A percentile compares a stretch with the other conserved stretches of the same genome.
These are phyloP conservation scores for Esox masquinongy DNA, from an alignment of 2,797 vertebrate genomes.

Conservation along the genomic window DNA sequence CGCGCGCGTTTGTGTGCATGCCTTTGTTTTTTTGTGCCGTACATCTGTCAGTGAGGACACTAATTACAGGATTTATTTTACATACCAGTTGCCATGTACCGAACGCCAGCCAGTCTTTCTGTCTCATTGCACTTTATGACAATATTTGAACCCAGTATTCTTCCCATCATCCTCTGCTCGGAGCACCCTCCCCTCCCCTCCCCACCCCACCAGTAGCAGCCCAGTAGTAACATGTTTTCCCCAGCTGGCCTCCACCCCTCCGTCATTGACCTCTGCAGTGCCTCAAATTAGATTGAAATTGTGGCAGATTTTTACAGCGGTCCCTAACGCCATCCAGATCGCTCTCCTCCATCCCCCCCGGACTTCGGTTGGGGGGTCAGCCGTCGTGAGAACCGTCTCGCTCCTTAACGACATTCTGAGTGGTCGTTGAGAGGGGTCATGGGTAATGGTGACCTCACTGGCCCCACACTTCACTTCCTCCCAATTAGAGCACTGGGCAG, in stretches of 20 bases:
- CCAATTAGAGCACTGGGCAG: conserved; percentile 95
- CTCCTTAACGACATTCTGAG: conserved; percentile 86
- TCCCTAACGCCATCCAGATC: conserved; percentile 88
- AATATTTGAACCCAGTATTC: neutral
- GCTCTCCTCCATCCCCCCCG: neutral
- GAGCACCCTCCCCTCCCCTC: conserved; percentile 24
- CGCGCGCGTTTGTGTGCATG: conserved; percentile 44
- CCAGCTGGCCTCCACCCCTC: conserved; percentile 66
- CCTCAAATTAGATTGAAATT: conserved; percentile 81
- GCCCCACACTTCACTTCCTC: conserved; percentile 97
- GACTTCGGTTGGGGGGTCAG: conserved; percentile 54
- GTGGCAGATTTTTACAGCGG: conserved; percentile 77
- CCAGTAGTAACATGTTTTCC: neutral
- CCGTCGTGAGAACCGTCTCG: conserved; percentile 83
- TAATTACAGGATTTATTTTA: conserved; percentile 9
- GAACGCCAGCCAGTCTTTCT: conserved; percentile 14
- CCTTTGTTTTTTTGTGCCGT: conserved; percentile 60
- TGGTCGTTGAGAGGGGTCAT: conserved; percentile 86
- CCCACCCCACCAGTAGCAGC: neutral
- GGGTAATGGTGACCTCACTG: conserved; percentile 91
- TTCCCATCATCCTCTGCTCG: conserved; percentile 19
- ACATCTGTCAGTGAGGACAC: conserved; percentile 55
- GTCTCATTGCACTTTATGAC: neutral
- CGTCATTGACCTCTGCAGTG: conserved; percentile 66
- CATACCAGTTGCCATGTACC: conserved; percentile 26